Evolutionary conservation across 2,113 vertebrate species (phyloP), one percentile per base, ranked within the genome.

Genomic region (Phaethon lepturus): DNA sequence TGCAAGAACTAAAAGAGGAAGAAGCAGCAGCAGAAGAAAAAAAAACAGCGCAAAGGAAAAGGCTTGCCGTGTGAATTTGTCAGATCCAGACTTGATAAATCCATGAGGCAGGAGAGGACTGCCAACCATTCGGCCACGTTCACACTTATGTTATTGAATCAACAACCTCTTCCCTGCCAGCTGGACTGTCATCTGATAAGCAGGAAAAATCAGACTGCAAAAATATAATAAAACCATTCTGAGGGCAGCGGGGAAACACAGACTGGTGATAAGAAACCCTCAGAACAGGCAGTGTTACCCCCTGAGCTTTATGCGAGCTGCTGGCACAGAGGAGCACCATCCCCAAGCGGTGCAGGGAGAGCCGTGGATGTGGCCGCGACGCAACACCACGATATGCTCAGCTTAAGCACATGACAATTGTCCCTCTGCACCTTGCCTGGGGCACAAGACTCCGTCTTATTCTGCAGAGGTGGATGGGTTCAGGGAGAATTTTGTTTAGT

Each of bases 381-480:
- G 4, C 19, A 68, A 3, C 23, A 5, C 23, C 3, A 1, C 15
- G 8, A 6, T 7, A 7, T 0, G 1, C 10, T 40, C 31, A 17
- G n/a, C 45, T 77, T 18, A 31, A 73, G 55, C 2, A 3, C 18
- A 40, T 28, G 13, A 47, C 0, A 9, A 19, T 0, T 0, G 6
- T 79, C 47, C 19, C 31, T 74, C 64, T 77, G 60, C 44, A 71
- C 40, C 14, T 82, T 60, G 26, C 31, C 44, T 26, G 33, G 68
- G 68, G 17, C 47, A 71, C 9, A 29, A 59, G 55, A 56, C 19
- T 91, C 81, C 78, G 56, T 52, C 73, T 92, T 79, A 47, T 72
- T 84, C 77, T 87, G 68, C 42, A 74, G 77, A 78, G 81, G 60
- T 75, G 44, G 88, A 72, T 72, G 49, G 52, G 67, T 71, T 84